phyloP scores from a whole-genome alignment of 2,797 vertebrate genomes.

The Cetoscarus ocellatus region DNA sequence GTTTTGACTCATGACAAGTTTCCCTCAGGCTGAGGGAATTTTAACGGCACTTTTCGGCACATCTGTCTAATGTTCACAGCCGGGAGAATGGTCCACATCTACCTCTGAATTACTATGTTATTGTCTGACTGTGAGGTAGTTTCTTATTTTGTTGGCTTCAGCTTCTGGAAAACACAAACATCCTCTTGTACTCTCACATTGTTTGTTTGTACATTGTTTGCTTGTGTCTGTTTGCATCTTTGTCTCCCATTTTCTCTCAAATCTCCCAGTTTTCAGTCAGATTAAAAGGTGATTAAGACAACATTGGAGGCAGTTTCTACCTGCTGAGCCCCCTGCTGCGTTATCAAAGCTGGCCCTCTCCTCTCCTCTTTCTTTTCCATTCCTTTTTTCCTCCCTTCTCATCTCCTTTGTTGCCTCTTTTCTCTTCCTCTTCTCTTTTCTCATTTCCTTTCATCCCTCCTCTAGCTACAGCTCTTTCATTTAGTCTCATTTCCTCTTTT shows the following conservation, averaged over 20 bases:
- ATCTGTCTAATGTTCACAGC: too few species aligned
- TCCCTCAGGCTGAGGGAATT: too few species aligned
- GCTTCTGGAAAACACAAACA: too few species aligned
- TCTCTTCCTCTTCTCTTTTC: constrained; percentile 23
- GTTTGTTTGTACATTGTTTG: too few species aligned
- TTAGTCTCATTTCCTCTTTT: constrained; percentile 55
- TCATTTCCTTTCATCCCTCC: constrained; percentile 54
- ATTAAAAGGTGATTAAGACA: constrained; percentile 63
- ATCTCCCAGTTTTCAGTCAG: constrained; percentile 7
- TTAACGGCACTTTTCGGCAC: too few species aligned
- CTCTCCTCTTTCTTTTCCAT: constrained; percentile 29
- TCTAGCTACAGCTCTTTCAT: constrained; percentile 35
- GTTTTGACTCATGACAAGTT: too few species aligned
- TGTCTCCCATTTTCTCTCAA: constrained; percentile 7
- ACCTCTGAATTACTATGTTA: too few species aligned
- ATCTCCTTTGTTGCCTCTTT: constrained; percentile 21
- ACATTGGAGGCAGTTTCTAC: constrained; percentile 46
- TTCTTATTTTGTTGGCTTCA: too few species aligned
- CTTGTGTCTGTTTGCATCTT: too few species aligned
- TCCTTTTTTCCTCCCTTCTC: constrained; percentile 7
- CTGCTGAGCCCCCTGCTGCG: constrained; percentile 51
- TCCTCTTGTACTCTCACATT: too few species aligned
- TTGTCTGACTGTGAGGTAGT: too few species aligned
- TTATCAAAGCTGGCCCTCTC: constrained; percentile 41
- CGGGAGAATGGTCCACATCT: too few species aligned